Evolutionary conservation across 2,113 vertebrate genomes (phyloP).

Genomic region (Paramormyrops kingsleyae): DNA sequence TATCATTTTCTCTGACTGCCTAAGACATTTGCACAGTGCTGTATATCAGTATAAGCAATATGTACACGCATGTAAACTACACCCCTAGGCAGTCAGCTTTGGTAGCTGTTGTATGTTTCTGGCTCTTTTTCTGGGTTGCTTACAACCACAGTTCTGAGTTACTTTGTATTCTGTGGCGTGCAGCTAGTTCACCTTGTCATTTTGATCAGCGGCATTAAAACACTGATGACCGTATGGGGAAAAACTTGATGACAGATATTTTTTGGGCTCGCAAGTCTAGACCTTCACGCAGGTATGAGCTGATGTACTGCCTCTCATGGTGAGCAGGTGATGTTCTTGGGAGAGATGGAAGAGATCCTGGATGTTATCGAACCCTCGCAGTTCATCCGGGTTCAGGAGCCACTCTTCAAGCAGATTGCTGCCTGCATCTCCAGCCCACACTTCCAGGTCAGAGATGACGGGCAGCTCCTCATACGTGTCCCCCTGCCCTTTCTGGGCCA

Average conservation of each 20-base stretch:
- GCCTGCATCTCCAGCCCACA: constrained; percentile 85
- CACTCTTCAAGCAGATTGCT: constrained; percentile 84
- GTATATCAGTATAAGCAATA: not conserved
- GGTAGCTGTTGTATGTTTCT: not conserved
- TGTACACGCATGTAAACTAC: not conserved
- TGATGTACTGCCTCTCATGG: not conserved
- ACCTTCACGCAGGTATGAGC: not conserved
- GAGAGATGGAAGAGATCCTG: constrained; percentile 85
- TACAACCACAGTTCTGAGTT: not conserved
- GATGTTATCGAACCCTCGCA: constrained; percentile 86
- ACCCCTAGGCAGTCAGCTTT: not conserved
- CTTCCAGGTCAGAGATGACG: constrained; percentile 69
- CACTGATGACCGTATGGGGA: not conserved
- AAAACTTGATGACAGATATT: not conserved
- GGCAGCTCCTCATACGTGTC: not conserved
- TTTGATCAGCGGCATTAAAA: not conserved
- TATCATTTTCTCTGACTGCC: not conserved
- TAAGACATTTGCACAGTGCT: not conserved
- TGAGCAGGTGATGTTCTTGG: constrained; percentile 81
- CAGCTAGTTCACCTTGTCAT: not conserved
- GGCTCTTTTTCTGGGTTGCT: not conserved
- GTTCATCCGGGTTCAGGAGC: constrained; percentile 83
- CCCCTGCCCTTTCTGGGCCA: not conserved
- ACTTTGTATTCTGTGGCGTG: not conserved
- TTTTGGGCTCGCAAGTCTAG: not conserved